Evolutionary conservation across 2,888 invertebrate species (phyloP), one percentile per base, ranked within the genome.

Genomic region (Drosophila pseudotakahashii): DNA sequence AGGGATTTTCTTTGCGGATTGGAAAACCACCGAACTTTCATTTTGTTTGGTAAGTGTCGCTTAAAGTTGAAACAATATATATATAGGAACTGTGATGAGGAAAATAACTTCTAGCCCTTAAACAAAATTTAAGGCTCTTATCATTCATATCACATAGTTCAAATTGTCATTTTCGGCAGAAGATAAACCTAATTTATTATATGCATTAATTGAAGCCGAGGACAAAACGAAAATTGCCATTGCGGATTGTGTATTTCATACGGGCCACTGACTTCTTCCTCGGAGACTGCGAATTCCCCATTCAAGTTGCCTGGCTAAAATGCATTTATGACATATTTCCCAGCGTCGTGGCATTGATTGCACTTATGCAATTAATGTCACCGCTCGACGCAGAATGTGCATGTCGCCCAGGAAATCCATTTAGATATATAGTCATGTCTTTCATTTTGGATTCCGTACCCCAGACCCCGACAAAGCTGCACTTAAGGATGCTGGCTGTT

Each of bases 351-450:
- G 61, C 64, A 72, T 75, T 78, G 55, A 80, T 73, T 80, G 79
- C 78, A 62, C 68, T 69, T 68, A 64, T 70, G 76, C 78, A 73
- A 71, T 73, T 55, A 75, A 67, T 69, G 75, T 69, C 73, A 71
- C 64, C 55, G 63, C 53, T 55, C 48, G 45, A 37, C 53, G 55
- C 63, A 13, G 30, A 63, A 7, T 39, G 47, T 34, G 39, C 36
- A 64, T 75, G 66, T 68, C 70, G 59, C 61, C 60, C 61, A 47
- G 71, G 45, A 75, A 73, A 86, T 70, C 62, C 67, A 77, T 77
- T 77, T 72, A 77, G 66, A 58, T 61, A 66, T 51, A 36, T 41
- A 34, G 34, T 45, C 50, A 48, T 45, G 60, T 51, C 41, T 54
- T 34, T 36, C 39, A 10, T 5, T 39, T 16, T 4, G 10, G 16